Evolutionary conservation across 2,888 invertebrate species (phyloP).

Genomic region (Amphiduros pacificus): DNA sequence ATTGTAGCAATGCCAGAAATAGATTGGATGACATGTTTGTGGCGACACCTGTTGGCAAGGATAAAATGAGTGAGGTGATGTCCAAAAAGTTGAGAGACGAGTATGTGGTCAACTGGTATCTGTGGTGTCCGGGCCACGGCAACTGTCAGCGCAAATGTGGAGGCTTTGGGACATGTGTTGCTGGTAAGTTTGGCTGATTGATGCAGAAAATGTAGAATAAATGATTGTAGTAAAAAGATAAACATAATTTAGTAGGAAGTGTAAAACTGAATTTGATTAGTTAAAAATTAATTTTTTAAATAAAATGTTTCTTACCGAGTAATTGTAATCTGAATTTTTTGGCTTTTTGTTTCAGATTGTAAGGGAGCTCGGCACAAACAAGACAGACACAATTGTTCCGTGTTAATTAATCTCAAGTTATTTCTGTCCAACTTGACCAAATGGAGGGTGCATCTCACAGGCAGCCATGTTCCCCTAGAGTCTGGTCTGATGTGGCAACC

Average conservation of each 20-base stretch:
- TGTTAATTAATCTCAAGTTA: slow-evolving; percentile 47
- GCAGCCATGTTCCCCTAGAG: slow-evolving; percentile 40
- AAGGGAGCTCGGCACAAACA: slow-evolving; percentile 46
- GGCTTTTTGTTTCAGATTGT: slow-evolving; percentile 37
- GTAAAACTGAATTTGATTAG: too few species aligned
- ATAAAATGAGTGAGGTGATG: slow-evolving; percentile 32
- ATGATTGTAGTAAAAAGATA: too few species aligned
- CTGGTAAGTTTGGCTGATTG: slow-evolving; percentile 32
- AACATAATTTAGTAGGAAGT: too few species aligned
- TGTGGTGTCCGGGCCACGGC: slow-evolving; percentile 52
- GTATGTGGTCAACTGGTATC: slow-evolving; percentile 51
- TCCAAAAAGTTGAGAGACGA: slow-evolving; percentile 38
- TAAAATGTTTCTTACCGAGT: too few species aligned
- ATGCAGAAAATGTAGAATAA: too few species aligned
- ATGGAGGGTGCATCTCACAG: slow-evolving; percentile 49
- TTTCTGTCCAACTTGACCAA: slow-evolving; percentile 44
- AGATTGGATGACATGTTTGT: slow-evolving; percentile 48
- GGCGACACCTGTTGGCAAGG: slow-evolving; percentile 39
- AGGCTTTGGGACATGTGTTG: slow-evolving; percentile 41
- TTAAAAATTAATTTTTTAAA: too few species aligned
- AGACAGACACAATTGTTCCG: slow-evolving; percentile 49
- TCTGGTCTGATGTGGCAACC: slow-evolving; percentile 34
- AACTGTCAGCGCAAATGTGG: slow-evolving; percentile 51
- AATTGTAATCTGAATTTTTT: too few species aligned
- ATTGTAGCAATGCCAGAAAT: slow-evolving; percentile 40